phyloP scores from a whole-genome alignment of 2,797 vertebrate genomes.

The Xenops minutus region DNA sequence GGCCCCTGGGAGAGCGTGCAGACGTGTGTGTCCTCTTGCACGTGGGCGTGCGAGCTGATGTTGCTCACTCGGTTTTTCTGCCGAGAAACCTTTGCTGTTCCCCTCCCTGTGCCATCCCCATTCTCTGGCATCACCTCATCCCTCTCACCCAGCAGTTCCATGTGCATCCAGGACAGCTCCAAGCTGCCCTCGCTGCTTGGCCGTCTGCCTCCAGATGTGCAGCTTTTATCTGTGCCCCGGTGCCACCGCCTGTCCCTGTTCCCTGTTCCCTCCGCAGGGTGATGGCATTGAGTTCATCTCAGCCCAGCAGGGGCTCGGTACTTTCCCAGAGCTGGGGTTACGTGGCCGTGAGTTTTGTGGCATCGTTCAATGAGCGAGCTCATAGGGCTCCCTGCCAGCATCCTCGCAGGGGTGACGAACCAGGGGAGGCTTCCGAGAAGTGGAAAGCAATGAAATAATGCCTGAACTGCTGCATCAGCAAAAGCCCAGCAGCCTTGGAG shows the following conservation, averaged over 20 bases:
- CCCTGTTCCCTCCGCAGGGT: neutral
- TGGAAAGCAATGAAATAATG: neutral
- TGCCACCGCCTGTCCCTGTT: fast-evolving
- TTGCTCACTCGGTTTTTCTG: neutral
- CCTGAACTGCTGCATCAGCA: neutral
- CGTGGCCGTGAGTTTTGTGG: fast-evolving
- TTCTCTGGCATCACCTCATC: neutral
- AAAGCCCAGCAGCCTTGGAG: neutral
- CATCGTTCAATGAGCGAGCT: neutral
- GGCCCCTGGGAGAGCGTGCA: neutral
- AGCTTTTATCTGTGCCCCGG: neutral
- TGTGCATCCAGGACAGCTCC: neutral
- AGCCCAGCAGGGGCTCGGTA: fast-evolving
- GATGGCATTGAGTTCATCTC: fast-evolving
- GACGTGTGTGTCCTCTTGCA: constrained; percentile 5
- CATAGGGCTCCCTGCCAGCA: neutral
- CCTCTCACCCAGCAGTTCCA: neutral
- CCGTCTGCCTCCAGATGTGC: neutral
- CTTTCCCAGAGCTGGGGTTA: neutral
- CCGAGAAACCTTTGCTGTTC: neutral
- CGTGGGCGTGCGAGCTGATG: neutral
- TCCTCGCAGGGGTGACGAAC: neutral
- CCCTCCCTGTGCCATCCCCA: neutral
- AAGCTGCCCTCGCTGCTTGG: neutral
- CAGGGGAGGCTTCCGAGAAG: constrained; percentile 13